phyloP scores from a whole-genome alignment of 2,888 invertebrate species.

The Eupeodes latifasciatus region DNA sequence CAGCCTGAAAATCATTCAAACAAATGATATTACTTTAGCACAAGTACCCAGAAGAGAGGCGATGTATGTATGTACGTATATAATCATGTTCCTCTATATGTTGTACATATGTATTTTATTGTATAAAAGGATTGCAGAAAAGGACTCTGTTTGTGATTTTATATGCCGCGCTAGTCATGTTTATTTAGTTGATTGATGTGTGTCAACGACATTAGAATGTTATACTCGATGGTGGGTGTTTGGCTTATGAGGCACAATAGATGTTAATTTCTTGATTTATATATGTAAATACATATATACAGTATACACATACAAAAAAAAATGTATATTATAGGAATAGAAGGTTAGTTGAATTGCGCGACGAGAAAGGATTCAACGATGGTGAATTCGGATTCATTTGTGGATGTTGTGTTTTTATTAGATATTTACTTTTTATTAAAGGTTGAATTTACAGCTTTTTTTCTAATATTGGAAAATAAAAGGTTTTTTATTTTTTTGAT shows the following conservation, averaged over 20 bases:
- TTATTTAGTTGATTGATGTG: slow-evolving; percentile 76
- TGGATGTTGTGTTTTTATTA: slow-evolving; percentile 41
- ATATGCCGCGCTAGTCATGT: slow-evolving; percentile 59
- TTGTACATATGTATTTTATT: slow-evolving; percentile 41
- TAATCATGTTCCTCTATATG: background rate
- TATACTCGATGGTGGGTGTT: slow-evolving; percentile 44
- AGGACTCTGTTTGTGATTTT: slow-evolving; percentile 54
- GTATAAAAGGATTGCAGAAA: slow-evolving; percentile 68
- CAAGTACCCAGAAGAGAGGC: slow-evolving; percentile 9
- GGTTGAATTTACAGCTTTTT: slow-evolving; percentile 26
- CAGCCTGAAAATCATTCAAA: slow-evolving; percentile 42
- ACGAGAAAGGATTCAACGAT: slow-evolving; percentile 62
- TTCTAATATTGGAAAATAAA: slow-evolving; percentile 43
- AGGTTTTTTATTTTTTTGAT: slow-evolving; percentile 17
- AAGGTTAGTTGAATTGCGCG: background rate
- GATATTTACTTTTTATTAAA: slow-evolving; percentile 20
- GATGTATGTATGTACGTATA: background rate
- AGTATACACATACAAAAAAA: background rate
- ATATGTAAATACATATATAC: no score
- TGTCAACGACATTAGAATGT: slow-evolving; percentile 73
- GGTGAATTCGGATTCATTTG: slow-evolving; percentile 53
- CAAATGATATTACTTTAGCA: slow-evolving; percentile 45
- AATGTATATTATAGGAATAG: background rate
- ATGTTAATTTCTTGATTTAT: slow-evolving; percentile 65
- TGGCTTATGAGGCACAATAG: slow-evolving; percentile 62